phyloP scores from a whole-genome alignment of 2,113 vertebrate genomes.

The Bufo gargarizans region DNA sequence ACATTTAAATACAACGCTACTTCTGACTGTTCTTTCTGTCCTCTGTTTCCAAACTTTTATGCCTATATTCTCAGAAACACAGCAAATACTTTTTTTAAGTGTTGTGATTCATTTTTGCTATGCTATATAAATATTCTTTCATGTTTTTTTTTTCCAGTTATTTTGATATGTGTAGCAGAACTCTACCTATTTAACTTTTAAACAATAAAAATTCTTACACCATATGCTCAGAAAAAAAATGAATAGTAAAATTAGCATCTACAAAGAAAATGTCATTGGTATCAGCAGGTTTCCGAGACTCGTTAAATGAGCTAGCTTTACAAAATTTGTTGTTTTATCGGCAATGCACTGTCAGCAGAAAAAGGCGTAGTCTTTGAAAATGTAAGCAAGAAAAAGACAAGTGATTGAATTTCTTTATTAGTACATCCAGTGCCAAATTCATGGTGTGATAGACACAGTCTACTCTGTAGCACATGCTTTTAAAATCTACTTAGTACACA shows the following conservation, averaged over 20 bases:
- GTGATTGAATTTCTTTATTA: conserved; percentile 74
- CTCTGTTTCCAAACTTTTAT: conserved; percentile 69
- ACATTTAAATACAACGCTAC: conserved; percentile 85
- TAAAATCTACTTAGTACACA: conserved; percentile 53
- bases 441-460: conserved; percentile 53
- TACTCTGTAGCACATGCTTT: conserved; percentile 25
- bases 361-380: conserved; percentile 58
- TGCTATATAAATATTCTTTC: neutral
- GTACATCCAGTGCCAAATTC: conserved; percentile 62
- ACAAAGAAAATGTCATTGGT: conserved; percentile 68
- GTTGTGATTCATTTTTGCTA: neutral
- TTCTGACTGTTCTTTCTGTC: conserved; percentile 70
- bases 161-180: neutral
- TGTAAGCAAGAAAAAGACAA: conserved; percentile 62
- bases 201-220: conserved; percentile 26
- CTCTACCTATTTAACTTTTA: neutral
- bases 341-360: conserved; percentile 63
- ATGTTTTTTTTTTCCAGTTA: neutral
- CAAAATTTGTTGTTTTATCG: conserved; percentile 66
- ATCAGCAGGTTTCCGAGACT: conserved; percentile 64
- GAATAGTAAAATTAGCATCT: conserved; percentile 61
- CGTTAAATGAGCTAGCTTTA: conserved; percentile 67
- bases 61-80: neutral
- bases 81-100: neutral
- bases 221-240: conserved; percentile 64